Evolutionary conservation across 2,113 vertebrate species (phyloP).

Genomic region (Hippocampus mohnikei): DNA sequence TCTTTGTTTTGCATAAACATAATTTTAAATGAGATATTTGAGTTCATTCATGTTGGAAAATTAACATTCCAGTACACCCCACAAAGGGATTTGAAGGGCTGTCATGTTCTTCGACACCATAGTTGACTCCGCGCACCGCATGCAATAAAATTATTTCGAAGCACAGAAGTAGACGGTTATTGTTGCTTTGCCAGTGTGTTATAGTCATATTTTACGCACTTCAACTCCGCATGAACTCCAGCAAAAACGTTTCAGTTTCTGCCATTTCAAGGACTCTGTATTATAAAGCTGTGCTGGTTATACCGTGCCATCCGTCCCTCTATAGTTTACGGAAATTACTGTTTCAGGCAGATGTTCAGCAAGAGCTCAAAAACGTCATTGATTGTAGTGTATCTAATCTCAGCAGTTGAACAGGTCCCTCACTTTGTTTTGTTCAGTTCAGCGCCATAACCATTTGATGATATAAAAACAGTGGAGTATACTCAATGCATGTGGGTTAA

Average conservation of each 20-base stretch:
- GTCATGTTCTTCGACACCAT: neutral
- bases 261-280: neutral
- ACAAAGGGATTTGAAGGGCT: neutral
- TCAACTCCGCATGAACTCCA: no score
- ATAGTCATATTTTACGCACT: no score
- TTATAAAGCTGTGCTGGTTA: conserved; percentile 1
- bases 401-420: neutral
- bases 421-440: neutral
- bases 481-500: conserved; percentile 26
- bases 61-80: neutral
- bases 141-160: no score
- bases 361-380: neutral
- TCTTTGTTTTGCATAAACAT: neutral
- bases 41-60: neutral
- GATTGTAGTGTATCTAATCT: neutral
- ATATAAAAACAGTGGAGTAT: conserved; percentile 2
- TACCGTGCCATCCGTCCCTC: conserved; percentile 10
- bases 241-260: no score
- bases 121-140: no score
- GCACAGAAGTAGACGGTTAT: no score
- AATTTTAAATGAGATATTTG: neutral
- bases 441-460: neutral
- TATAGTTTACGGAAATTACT: neutral
- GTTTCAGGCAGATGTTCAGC: neutral
- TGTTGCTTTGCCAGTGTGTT: no score